Percentiles rank a stretch among this genome's conserved stretches.
phyloP scores from a whole-genome alignment of 2,797 vertebrate species.

The Lutjanus argentimaculatus region DNA sequence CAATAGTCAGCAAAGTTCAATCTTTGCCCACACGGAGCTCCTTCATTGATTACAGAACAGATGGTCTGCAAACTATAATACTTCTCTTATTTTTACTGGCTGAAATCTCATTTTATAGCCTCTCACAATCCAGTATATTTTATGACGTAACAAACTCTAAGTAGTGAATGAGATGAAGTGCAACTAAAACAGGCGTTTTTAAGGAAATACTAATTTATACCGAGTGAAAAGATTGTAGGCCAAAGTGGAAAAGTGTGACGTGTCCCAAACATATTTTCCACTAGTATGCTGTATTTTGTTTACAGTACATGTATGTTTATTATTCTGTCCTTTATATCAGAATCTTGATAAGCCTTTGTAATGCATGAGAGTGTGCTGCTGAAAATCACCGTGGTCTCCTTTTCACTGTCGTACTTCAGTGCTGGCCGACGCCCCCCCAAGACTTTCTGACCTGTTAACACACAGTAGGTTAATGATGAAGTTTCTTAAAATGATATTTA shows the following conservation, averaged over 20 bases:
- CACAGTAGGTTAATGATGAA: constrained; percentile 7
- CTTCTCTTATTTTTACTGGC: constrained; percentile 43
- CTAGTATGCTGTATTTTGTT: constrained; percentile 62
- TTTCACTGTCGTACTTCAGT: constrained; percentile 13
- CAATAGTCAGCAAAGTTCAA: constrained; percentile 44
- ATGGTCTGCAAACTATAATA: constrained; percentile 42
- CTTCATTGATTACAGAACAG: constrained; percentile 45
- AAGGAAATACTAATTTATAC: constrained; percentile 60
- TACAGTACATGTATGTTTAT: constrained; percentile 58
- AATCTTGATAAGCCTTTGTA: constrained; percentile 45
- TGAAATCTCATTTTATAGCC: constrained; percentile 36
- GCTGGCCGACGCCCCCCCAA: constrained; percentile 13
- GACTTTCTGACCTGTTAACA: constrained; percentile 22
- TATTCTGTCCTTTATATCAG: constrained; percentile 38
- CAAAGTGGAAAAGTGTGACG: constrained; percentile 11
- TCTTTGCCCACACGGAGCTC: constrained; percentile 44
- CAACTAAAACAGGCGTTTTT: constrained; percentile 38
- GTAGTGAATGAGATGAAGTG: constrained; percentile 43
- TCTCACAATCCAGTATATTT: constrained; percentile 48
- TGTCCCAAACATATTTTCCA: constrained; percentile 46
- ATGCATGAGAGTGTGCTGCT: constrained; percentile 70
- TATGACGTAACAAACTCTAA: constrained; percentile 26
- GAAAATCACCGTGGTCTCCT: constrained; percentile 40
- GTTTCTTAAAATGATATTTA: constrained; percentile 58
- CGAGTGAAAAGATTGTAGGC: constrained; percentile 47